Conservation (phyloP, 2,797 vertebrate species). For the Notolepis coatsorum region DNA sequence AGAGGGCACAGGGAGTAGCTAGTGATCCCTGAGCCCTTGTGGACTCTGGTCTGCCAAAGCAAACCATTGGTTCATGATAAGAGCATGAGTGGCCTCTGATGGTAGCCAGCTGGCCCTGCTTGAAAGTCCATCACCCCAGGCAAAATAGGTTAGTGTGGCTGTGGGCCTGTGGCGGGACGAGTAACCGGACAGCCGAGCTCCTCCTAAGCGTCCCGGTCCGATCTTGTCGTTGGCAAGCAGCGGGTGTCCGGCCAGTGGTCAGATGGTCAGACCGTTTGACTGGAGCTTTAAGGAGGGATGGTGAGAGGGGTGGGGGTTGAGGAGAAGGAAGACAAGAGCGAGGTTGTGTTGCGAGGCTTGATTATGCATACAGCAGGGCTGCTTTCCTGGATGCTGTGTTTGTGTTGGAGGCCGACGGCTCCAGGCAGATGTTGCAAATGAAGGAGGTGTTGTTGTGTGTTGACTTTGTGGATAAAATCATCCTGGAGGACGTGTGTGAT, state of each 20-base stretch:
- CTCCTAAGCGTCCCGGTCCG: conserved; percentile 43
- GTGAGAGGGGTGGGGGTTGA: conserved; percentile 44
- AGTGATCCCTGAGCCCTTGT: conserved; percentile 8
- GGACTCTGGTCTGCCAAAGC: conserved; percentile 46
- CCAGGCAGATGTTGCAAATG: conserved; percentile 81
- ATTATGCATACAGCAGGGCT: conserved; percentile 66
- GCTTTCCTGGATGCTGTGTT: conserved; percentile 76
- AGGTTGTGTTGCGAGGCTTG: conserved; percentile 71
- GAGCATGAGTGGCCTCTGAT: conserved; percentile 41
- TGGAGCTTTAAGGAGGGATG: conserved; percentile 51
- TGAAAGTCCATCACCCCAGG: conserved; percentile 47
- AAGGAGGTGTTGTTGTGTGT: conserved; percentile 71
- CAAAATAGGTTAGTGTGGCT: conserved; percentile 56
- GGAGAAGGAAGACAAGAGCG: conserved; percentile 67
- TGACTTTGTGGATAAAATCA: conserved; percentile 54
- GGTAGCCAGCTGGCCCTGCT: conserved; percentile 52
- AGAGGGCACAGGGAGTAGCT: conserved; percentile 12
- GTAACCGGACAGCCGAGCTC: conserved; percentile 48
- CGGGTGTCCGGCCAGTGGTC: conserved; percentile 60
- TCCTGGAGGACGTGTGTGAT: conserved; percentile 52
- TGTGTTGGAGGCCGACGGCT: conserved; percentile 77
- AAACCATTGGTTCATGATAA: conserved; percentile 39
- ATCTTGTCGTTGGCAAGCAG: conserved; percentile 58
- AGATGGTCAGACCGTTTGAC: conserved; percentile 54
- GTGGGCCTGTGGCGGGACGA: conserved; percentile 30